Evolutionary conservation across 2,888 invertebrate genomes (phyloP), one percentile per base, ranked within the genome.

Genomic region (Hemithea aestivaria): DNA sequence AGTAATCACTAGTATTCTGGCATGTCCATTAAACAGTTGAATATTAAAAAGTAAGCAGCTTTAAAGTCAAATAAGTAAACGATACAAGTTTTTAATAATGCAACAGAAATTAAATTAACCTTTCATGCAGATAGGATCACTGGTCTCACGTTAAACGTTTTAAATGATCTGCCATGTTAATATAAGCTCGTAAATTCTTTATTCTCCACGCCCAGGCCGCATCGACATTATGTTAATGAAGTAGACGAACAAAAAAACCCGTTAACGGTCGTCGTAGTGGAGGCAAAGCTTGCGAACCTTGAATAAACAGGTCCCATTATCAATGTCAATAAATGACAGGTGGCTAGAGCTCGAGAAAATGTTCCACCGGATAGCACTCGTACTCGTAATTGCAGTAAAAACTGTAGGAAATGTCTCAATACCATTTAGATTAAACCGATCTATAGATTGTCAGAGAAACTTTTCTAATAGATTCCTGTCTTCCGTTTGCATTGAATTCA

Each of bases 251-350:
- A 43, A 43, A 45, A 41, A 39, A 31, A 29, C 8, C 24, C 25
- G 27, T 10, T 12, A 45, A 44, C 46, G 36, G 46, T 43, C 35
- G 21, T 34, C 26, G 30, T 27, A 20, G 22, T 11, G 12, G 9
- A 39, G 31, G 35, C 21, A 43, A 49, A 40, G 31, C 45, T 35
- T 30, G 35, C 35, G 30, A 48, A 42, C 50, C 50, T 52, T 47
- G 47, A 40, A 45, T 30, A 26, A 52, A 52, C 50, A 44, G 42
- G 48, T 50, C 40, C 38, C 27, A 37, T 46, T 45, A 43, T 48
- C 44, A 53, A 50, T 50, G 48, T 48, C 50, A 50, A 46, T 50
- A 46, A 37, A 42, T 40, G 45, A 46, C 36, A 41, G 39, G 44
- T 37, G 35, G 37, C n/a, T n/a, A n/a, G n/a, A n/a, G n/a, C n/a